Evolutionary conservation across 2,888 invertebrate species (phyloP), one percentile per base, ranked within the genome.

Genomic region (Endotricha flammealis): DNA sequence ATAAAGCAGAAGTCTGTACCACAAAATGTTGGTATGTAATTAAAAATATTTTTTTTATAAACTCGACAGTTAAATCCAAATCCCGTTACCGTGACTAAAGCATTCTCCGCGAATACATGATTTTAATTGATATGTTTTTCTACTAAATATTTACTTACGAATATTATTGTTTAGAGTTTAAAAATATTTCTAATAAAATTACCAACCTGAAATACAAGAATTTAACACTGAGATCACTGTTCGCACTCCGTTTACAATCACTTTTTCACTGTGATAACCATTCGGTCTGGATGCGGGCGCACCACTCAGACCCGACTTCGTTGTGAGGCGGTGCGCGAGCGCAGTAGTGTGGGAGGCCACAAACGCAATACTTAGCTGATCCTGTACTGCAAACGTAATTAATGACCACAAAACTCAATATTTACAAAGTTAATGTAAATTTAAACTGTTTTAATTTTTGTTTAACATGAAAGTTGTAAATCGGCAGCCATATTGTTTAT

Each of bases 261-360:
- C 70, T 70, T 57, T 63, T 55, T 64, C 59, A 64, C 64, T 58
- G 46, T 8, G 46, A 23, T 47, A 44, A 50, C 39, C 27, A 29
- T 39, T 38, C 41, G 48, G 44, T 49, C 48, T 48, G 58, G 51
- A 67, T 53, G 61, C 73, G 69, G 62, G 70, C 72, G 68, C 69
- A 67, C 67, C 66, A 60, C 48, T 66, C 67, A 68, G 60, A 60
- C 60, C 63, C 67, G 66, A 45, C 50, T 50, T 55, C 57, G 47
- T 64, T 80, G 71, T 79, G 81, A 77, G 73, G 74, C 71, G 70
- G 63, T 53, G 72, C 75, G 74, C 73, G 53, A 57, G 72, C 67
- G 64, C 64, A 46, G 33, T 14, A 32, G 51, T 67, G 70, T 70
- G 67, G 68, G 59, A 60, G 68, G 68, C 63, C 61, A 50, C 46